A percentile compares a stretch with the other conserved stretches of the same genome.
Evolutionary conservation across 2,888 invertebrate genomes (phyloP).

Genomic region (Thysanoteuthis rhombus): DNA sequence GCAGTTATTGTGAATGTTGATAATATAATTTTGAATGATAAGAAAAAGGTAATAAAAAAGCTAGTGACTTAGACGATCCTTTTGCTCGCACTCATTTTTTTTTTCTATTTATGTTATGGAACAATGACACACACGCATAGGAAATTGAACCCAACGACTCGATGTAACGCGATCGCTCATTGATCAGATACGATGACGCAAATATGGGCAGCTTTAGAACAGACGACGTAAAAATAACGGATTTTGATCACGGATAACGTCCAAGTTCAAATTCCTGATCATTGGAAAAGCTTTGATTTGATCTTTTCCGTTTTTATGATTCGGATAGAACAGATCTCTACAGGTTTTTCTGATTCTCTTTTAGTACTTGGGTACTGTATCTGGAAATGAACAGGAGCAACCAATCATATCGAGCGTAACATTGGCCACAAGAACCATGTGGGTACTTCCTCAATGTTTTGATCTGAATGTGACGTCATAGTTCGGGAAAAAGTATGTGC

Average conservation of each 20-base stretch:
- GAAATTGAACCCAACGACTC: not conserved
- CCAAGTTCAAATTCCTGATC: not conserved
- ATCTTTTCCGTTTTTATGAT: not conserved
- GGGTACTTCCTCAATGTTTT: slow-evolving; percentile 29
- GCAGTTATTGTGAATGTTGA: not conserved
- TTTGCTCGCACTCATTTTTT: not conserved
- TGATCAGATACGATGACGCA: slow-evolving; percentile 20
- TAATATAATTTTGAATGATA: not conserved
- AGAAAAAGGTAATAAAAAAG: not conserved
- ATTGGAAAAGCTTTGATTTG: not conserved
- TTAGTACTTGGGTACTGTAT: not conserved
- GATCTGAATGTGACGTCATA: slow-evolving; percentile 26
- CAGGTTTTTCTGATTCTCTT: not conserved
- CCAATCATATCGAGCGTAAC: slow-evolving; percentile 1
- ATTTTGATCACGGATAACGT: not conserved
- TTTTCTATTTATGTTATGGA: slow-evolving; percentile 17
- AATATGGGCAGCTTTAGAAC: not conserved
- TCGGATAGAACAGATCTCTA: not conserved
- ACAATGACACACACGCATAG: not conserved
- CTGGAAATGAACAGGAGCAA: not conserved
- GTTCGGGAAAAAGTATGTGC: slow-evolving; percentile 13
- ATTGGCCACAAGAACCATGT: not conserved
- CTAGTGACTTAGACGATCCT: not conserved
- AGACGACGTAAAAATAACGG: not conserved
- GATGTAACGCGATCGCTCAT: not conserved